Evolutionary conservation across 2,113 vertebrate genomes (phyloP).

Genomic region (Scatophagus argus): DNA sequence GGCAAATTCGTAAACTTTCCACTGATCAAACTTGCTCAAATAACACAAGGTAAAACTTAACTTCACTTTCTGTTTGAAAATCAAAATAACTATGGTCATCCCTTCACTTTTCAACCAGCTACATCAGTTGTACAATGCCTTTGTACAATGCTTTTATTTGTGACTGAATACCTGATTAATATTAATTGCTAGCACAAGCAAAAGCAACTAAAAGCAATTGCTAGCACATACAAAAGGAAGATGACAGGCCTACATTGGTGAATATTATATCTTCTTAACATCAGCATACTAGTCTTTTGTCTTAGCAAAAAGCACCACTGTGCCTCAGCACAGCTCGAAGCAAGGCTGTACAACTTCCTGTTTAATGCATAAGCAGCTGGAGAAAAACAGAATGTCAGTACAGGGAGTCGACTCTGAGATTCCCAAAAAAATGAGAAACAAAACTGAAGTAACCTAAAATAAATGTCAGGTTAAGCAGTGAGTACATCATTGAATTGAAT

Average conservation of each 20-base stretch:
- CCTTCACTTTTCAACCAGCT: not conserved
- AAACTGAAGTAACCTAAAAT: not conserved
- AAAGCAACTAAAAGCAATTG: no score
- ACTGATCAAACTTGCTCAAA: not conserved
- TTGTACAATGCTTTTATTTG: not conserved
- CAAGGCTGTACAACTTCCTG: not conserved
- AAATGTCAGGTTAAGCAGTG: not conserved
- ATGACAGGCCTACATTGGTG: no score
- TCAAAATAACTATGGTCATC: not conserved
- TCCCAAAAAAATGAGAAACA: not conserved
- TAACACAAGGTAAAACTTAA: not conserved
- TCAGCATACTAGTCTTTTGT: not conserved
- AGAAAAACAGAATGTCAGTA: not conserved
- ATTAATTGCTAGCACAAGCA: no score
- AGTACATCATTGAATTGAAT: not conserved
- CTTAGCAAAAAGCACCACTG: no score
- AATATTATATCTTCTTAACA: no score
- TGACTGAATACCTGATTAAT: no score
- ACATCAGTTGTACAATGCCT: not conserved
- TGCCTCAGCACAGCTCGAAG: not conserved
- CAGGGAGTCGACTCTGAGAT: not conserved
- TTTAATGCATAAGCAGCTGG: not conserved
- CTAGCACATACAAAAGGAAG: not conserved
- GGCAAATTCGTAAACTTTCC: not conserved
- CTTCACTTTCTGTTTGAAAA: not conserved